phyloP scores from a whole-genome alignment of 2,113 vertebrate genomes.

The Fregetta grallaria region DNA sequence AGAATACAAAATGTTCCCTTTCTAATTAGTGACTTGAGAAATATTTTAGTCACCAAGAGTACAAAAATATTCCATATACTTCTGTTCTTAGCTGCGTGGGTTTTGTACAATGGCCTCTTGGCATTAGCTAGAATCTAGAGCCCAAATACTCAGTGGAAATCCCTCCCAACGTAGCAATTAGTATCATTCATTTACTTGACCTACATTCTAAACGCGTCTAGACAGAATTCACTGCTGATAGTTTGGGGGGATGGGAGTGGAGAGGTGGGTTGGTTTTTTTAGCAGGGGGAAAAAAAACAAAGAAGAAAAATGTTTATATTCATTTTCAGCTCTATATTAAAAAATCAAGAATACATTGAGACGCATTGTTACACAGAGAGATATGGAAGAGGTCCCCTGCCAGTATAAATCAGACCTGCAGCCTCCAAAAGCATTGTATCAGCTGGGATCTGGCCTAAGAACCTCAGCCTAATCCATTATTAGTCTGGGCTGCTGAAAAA shows the following conservation, averaged over 20 bases:
- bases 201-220: conserved; percentile 41
- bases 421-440: not conserved
- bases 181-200: conserved; percentile 51
- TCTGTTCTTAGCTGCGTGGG: conserved; percentile 5
- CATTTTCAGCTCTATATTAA: not conserved
- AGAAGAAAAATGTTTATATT: not conserved
- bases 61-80: conserved; percentile 43
- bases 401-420: not conserved
- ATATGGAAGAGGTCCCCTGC: not conserved
- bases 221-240: conserved; percentile 27
- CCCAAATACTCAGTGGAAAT: conserved; percentile 61
- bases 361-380: not conserved
- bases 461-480: not conserved
- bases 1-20: conserved; percentile 50
- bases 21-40: conserved; percentile 61
- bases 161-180: conserved; percentile 28
- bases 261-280: not conserved
- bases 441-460: conserved; percentile 13
- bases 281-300: not conserved
- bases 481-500: not conserved
- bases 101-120: conserved; percentile 48
- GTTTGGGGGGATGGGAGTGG: not conserved
- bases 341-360: not conserved
- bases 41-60: conserved; percentile 56
- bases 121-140: conserved; percentile 53